A percentile compares a stretch with the other conserved stretches of the same genome.
Conservation (phyloP, 2,888 invertebrate species). For the Thymelicus lineola region DNA sequence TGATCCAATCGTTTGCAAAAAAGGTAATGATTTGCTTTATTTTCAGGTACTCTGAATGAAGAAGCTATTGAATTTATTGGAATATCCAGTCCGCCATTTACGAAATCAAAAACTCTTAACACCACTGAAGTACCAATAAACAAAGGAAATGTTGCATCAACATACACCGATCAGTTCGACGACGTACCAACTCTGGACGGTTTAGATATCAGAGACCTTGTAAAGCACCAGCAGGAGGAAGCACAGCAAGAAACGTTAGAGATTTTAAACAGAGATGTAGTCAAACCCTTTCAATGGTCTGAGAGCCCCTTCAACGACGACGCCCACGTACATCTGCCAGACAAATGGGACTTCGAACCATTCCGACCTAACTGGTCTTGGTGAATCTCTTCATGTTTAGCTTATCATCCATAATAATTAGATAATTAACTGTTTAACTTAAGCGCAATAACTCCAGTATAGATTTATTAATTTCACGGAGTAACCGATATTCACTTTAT, state of each 20-base stretch:
- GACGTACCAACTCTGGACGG: slow-evolving; percentile 68
- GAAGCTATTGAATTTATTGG: slow-evolving; percentile 62
- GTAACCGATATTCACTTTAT: slow-evolving; percentile 1
- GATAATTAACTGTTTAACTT: slow-evolving; percentile 13
- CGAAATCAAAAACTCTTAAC: slow-evolving; percentile 55
- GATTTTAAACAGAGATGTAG: slow-evolving; percentile 61
- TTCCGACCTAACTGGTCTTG: slow-evolving; percentile 86
- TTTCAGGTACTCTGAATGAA: slow-evolving; percentile 50
- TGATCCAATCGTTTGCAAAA: no score
- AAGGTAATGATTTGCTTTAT: not conserved
- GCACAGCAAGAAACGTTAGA: slow-evolving; percentile 67
- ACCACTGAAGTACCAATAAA: slow-evolving; percentile 58
- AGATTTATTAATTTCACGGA: slow-evolving; percentile 1
- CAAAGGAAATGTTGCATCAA: slow-evolving; percentile 73
- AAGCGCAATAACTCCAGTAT: slow-evolving; percentile 18
- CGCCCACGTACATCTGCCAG: slow-evolving; percentile 90
- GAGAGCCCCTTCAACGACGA: slow-evolving; percentile 85
- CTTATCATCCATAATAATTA: slow-evolving; percentile 37
- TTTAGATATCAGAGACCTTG: slow-evolving; percentile 68
- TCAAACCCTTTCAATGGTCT: slow-evolving; percentile 91
- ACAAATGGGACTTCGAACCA: slow-evolving; percentile 89
- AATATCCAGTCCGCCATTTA: slow-evolving; percentile 72
- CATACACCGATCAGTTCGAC: slow-evolving; percentile 75
- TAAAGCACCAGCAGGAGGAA: slow-evolving; percentile 70
- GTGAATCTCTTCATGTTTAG: slow-evolving; percentile 63